Evolutionary conservation across 2,888 invertebrate genomes (phyloP).

Genomic region (Drosophila phalerata): DNA sequence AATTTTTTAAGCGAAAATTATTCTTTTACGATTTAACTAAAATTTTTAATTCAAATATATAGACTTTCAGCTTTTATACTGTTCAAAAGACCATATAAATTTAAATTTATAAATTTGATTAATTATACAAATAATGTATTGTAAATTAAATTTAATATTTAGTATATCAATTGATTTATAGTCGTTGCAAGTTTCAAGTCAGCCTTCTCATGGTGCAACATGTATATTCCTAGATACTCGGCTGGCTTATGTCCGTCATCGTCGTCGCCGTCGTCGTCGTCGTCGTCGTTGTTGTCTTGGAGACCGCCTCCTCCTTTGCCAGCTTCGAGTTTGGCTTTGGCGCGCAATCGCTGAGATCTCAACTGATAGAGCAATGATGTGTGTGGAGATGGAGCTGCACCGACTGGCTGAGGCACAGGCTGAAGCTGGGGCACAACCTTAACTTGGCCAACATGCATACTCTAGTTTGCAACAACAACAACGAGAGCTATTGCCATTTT

Average conservation of each 20-base stretch:
- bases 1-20: too few species aligned
- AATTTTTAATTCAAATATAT: too few species aligned
- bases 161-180: background rate
- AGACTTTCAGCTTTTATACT: too few species aligned
- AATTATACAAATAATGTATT: background rate
- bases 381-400: slow-evolving; percentile 51
- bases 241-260: slow-evolving; percentile 41
- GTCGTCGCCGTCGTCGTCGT: slow-evolving; percentile 4
- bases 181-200: slow-evolving; percentile 1
- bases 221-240: slow-evolving; percentile 42
- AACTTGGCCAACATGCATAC: slow-evolving; percentile 59
- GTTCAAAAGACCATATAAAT: too few species aligned
- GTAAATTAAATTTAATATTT: background rate
- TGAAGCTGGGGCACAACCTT: slow-evolving; percentile 47
- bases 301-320: slow-evolving; percentile 56
- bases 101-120: background rate
- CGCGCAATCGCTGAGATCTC: slow-evolving; percentile 68
- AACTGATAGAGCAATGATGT: slow-evolving; percentile 81
- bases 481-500: slow-evolving; percentile 66
- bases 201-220: slow-evolving; percentile 29
- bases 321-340: slow-evolving; percentile 35
- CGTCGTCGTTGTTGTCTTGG: slow-evolving; percentile 25
- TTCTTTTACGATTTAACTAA: too few species aligned
- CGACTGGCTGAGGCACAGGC: slow-evolving; percentile 38
- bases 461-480: slow-evolving; percentile 56